Percentiles rank a stretch among this genome's conserved stretches.
phyloP scores from a whole-genome alignment of 2,113 vertebrate genomes.

The Chloropsis hardwickii region DNA sequence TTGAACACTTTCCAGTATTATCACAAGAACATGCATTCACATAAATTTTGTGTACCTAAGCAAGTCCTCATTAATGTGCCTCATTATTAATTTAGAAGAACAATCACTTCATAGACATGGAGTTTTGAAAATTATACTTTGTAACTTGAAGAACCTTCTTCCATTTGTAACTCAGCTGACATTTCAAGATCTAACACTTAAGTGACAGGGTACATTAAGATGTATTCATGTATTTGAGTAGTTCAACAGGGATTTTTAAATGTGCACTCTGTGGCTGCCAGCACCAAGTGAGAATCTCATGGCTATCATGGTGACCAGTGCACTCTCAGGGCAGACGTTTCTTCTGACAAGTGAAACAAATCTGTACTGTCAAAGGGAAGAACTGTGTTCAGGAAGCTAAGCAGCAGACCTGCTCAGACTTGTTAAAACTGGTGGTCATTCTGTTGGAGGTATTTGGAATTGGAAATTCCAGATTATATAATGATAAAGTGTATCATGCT shows the following conservation, averaged over 20 bases:
- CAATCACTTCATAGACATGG: neutral
- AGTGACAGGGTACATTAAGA: neutral
- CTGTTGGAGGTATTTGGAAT: neutral
- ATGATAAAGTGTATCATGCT: neutral
- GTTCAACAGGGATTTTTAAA: neutral
- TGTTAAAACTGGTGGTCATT: neutral
- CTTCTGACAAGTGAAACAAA: neutral
- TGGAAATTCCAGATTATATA: neutral
- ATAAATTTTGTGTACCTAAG: neutral
- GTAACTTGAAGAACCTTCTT: neutral
- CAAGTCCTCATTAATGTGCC: neutral
- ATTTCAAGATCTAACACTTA: neutral
- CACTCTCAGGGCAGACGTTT: neutral
- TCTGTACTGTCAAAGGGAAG: neutral
- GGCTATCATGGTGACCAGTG: neutral
- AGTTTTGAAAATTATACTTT: neutral
- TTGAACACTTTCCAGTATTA: neutral
- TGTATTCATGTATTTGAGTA: neutral
- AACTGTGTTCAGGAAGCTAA: neutral
- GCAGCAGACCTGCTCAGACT: neutral
- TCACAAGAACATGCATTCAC: neutral
- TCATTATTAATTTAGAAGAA: neutral
- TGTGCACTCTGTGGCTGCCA: neutral
- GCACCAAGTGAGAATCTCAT: neutral
- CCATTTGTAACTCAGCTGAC: neutral